These are phyloP conservation scores for Aphaenogaster ashmeadi DNA, from an alignment of 1,140 invertebrate species.

Conservation along the genomic window DNA sequence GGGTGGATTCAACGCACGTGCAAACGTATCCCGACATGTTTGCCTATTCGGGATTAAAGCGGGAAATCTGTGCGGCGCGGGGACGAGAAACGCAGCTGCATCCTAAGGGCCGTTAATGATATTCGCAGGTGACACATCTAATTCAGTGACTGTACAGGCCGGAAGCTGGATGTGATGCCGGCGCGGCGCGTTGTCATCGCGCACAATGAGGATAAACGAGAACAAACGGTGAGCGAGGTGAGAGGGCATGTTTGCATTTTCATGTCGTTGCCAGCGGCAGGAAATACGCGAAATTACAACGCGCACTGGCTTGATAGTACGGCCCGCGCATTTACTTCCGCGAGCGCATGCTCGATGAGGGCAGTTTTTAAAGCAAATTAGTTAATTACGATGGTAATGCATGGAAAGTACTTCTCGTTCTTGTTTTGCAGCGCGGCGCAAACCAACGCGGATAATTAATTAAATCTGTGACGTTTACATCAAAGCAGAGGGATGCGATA, in stretches of 20 bases:
- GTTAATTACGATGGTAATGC: constrained; percentile 66
- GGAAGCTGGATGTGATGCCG: constrained; percentile 82
- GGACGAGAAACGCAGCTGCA: constrained; percentile 72
- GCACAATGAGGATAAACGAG: constrained; percentile 83
- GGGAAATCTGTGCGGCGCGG: constrained; percentile 42
- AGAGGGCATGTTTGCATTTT: constrained; percentile 81
- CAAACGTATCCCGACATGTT: constrained; percentile 39
- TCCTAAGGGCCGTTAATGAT: constrained; percentile 81
- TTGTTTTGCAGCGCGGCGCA: constrained; percentile 50
- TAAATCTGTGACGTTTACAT: constrained; percentile 58
- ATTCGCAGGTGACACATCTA: constrained; percentile 82
- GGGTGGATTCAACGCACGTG: constrained; percentile 18
- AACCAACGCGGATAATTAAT: constrained; percentile 59
- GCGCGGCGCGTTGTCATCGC: constrained; percentile 78
- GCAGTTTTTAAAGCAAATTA: constrained; percentile 63
- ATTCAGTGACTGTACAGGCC: constrained; percentile 81
- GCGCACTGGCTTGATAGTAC: constrained; percentile 41
- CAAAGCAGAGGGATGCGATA: constrained; percentile 49
- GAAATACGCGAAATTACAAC: constrained; percentile 76
- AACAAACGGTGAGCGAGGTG: constrained; percentile 78
- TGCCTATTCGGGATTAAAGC: constrained; percentile 64
- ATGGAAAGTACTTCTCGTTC: constrained; percentile 62
- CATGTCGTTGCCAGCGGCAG: constrained; percentile 81
- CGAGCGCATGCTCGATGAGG: constrained; percentile 43
- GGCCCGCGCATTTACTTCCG: constrained; percentile 65